Percentiles rank a stretch among this genome's conserved stretches.
Conservation (phyloP, 2,113 vertebrate genomes). For the Nothobranchius kuhntae region DNA sequence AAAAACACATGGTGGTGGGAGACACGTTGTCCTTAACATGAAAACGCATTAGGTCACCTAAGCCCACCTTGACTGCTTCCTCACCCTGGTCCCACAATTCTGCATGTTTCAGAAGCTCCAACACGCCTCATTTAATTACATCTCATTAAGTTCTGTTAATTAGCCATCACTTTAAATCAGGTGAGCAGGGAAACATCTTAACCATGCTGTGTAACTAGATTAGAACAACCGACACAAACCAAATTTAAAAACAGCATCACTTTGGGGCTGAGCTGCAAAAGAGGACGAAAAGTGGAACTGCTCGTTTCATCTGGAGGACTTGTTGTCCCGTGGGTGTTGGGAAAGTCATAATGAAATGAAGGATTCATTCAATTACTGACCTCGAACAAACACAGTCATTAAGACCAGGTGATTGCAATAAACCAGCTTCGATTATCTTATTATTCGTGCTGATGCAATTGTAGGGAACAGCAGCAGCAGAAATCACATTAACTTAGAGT, state of each 20-base stretch:
- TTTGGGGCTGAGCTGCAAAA: background rate
- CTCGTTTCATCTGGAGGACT: conserved; percentile 28
- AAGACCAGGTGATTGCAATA: conserved; percentile 59
- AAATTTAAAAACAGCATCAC: background rate
- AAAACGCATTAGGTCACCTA: too few species aligned
- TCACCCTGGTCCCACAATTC: too few species aligned
- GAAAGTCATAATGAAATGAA: conserved; percentile 56
- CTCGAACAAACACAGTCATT: conserved; percentile 64
- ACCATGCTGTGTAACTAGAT: too few species aligned
- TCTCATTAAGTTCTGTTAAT: too few species aligned
- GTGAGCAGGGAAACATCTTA: too few species aligned
- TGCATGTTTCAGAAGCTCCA: too few species aligned
- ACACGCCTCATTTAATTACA: too few species aligned
- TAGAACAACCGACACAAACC: background rate
- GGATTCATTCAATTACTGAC: conserved; percentile 56
- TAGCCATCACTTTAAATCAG: too few species aligned
- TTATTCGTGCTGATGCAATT: conserved; percentile 52
- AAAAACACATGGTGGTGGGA: too few species aligned
- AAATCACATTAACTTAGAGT: conserved; percentile 34
- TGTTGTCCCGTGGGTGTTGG: conserved; percentile 39
- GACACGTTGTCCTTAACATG: too few species aligned
- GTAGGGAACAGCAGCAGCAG: conserved; percentile 49
- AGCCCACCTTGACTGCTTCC: too few species aligned
- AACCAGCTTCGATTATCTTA: conserved; percentile 53
- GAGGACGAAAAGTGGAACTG: background rate